Conservation (phyloP, 2,888 invertebrate genomes). For the Zootermopsis nevadensis region DNA sequence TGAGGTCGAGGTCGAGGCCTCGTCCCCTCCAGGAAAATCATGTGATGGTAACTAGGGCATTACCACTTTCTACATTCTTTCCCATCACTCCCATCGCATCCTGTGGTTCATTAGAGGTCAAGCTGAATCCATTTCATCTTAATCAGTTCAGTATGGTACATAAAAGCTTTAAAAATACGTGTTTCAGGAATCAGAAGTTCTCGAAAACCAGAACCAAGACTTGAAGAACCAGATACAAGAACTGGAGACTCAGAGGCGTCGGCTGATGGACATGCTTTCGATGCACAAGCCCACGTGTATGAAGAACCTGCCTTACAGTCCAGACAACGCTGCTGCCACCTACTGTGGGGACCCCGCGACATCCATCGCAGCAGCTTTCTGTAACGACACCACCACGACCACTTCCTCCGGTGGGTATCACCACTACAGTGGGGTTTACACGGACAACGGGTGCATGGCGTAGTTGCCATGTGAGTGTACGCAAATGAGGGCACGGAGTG, state of each 20-base stretch:
- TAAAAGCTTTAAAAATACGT: background rate
- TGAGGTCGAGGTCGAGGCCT: no score
- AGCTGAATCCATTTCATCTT: background rate
- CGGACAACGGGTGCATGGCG: constrained; percentile 60
- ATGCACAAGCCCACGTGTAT: constrained; percentile 79
- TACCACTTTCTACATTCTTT: no score
- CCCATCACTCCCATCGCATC: no score
- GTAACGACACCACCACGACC: constrained; percentile 14
- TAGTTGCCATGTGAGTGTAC: background rate
- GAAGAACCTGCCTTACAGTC: constrained; percentile 59
- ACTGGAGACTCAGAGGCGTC: constrained; percentile 81
- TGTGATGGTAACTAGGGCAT: no score
- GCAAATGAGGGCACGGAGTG: no score
- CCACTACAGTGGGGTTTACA: constrained; percentile 44
- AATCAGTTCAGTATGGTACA: background rate
- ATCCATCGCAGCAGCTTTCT: background rate
- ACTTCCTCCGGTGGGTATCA: constrained; percentile 29
- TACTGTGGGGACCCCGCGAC: constrained; percentile 4
- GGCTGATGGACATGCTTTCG: constrained; percentile 82
- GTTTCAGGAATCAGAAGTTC: constrained; percentile 78
- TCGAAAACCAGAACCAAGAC: constrained; percentile 87
- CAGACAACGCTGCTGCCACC: constrained; percentile 7
- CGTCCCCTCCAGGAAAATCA: no score
- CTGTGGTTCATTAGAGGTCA: no score
- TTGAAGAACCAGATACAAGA: constrained; percentile 86